A percentile compares a stretch with the other conserved stretches of the same genome.
Evolutionary conservation across 2,888 invertebrate species (phyloP).

Genomic region (Trypoxylon attenuatum): DNA sequence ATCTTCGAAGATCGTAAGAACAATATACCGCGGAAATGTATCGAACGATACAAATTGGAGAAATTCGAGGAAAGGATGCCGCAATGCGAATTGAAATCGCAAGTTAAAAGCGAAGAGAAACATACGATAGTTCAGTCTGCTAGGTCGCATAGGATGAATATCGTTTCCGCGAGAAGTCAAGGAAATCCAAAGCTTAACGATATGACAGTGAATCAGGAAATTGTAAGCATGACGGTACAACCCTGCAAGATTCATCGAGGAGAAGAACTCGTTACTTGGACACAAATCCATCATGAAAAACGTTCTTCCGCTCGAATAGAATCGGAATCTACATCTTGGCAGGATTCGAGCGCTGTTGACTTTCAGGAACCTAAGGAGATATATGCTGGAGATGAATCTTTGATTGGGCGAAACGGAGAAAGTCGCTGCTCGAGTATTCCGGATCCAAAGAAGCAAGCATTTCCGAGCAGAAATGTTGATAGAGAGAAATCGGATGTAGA

Average conservation of each 20-base stretch:
- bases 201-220: slow-evolving; percentile 65
- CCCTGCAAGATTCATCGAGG: slow-evolving; percentile 48
- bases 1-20: slow-evolving; percentile 1
- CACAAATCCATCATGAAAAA: slow-evolving; percentile 46
- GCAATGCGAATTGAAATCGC: background rate
- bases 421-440: background rate
- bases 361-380: background rate
- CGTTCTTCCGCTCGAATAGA: background rate
- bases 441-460: background rate
- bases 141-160: slow-evolving; percentile 30
- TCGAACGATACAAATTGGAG: background rate
- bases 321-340: background rate
- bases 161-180: slow-evolving; percentile 44
- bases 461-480: background rate
- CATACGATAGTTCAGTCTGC: slow-evolving; percentile 1
- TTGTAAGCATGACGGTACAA: slow-evolving; percentile 68
- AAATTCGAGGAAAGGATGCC: background rate
- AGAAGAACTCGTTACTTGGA: slow-evolving; percentile 54
- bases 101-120: background rate
- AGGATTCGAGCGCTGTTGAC: background rate
- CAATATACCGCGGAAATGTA: slow-evolving; percentile 1
- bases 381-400: background rate
- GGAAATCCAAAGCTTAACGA: slow-evolving; percentile 70
- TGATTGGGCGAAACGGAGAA: slow-evolving; percentile 1
- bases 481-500: background rate